Conservation (phyloP, 1,140 invertebrate genomes). For the Brachionus paranguensis region DNA sequence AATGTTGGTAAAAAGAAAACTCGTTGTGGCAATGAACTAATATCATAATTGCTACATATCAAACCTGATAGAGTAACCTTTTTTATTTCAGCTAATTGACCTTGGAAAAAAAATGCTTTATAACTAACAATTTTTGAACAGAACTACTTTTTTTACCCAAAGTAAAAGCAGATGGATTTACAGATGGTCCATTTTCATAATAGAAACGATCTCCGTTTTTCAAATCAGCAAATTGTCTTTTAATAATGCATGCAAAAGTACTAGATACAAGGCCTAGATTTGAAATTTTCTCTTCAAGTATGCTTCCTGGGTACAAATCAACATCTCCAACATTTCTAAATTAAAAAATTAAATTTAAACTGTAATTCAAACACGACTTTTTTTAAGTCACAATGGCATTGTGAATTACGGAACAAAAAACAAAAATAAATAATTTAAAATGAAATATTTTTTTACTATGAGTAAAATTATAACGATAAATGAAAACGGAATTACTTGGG, state of each 20-base stretch:
- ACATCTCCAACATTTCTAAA: constrained; percentile 40
- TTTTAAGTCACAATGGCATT: too few species aligned
- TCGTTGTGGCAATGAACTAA: not conserved
- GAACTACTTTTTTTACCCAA: not conserved
- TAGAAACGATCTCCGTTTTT: constrained; percentile 88
- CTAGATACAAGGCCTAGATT: constrained; percentile 73
- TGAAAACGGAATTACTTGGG: too few species aligned
- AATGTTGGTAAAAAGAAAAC: not conserved
- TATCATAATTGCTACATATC: constrained; percentile 25
- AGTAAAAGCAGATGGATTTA: constrained; percentile 7
- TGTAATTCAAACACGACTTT: not conserved
- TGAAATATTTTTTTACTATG: too few species aligned
- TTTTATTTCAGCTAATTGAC: constrained; percentile 28
- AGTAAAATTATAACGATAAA: too few species aligned
- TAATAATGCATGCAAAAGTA: constrained; percentile 86
- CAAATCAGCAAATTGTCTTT: constrained; percentile 80
- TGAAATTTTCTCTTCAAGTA: constrained; percentile 78
- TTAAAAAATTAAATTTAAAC: not conserved
- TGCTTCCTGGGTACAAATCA: constrained; percentile 56
- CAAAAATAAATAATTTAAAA: too few species aligned
- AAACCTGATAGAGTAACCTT: not conserved
- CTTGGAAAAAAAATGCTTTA: not conserved
- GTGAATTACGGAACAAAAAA: too few species aligned
- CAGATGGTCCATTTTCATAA: constrained; percentile 65
- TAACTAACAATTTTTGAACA: not conserved